Conservation (phyloP, 2,888 invertebrate species). For the Himalopsyche tibetana region DNA sequence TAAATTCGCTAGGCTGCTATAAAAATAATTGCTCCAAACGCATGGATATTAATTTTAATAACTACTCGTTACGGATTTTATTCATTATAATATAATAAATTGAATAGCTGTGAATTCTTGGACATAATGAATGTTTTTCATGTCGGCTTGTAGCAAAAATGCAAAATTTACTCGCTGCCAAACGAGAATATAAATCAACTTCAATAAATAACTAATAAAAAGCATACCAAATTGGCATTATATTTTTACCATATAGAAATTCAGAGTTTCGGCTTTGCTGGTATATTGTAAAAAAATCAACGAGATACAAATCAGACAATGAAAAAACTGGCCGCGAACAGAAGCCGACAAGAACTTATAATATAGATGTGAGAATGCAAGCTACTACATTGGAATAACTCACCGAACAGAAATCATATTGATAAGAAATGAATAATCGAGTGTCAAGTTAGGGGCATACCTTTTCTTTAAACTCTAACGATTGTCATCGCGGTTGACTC, state of each 20-base stretch:
- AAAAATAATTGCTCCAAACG: background rate
- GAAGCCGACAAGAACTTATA: conserved; percentile 64
- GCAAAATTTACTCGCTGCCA: conserved; percentile 14
- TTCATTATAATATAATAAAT: background rate
- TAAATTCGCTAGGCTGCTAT: background rate
- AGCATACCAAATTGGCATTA: conserved; percentile 40
- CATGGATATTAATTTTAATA: conserved; percentile 34
- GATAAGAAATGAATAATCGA: conserved; percentile 66
- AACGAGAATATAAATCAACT: conserved; percentile 50
- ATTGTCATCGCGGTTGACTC: conserved; percentile 60
- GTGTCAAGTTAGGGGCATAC: conserved; percentile 63
- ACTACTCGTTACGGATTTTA: background rate
- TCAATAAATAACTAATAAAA: conserved; percentile 36
- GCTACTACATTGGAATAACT: conserved; percentile 61
- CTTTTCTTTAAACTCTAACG: conserved; percentile 58
- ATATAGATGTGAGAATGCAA: conserved; percentile 64
- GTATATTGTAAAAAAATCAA: conserved; percentile 53
- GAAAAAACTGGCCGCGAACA: conserved; percentile 60
- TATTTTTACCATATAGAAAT: conserved; percentile 49
- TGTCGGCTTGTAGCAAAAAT: background rate
- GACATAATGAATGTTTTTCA: conserved; percentile 14
- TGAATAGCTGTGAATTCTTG: conserved; percentile 28
- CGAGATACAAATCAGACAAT: conserved; percentile 63
- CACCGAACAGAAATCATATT: conserved; percentile 58
- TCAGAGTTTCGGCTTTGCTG: conserved; percentile 40